Evolutionary conservation across 2,888 invertebrate genomes (phyloP), one percentile per base, ranked within the genome.

Genomic region (Drosophila testacea): DNA sequence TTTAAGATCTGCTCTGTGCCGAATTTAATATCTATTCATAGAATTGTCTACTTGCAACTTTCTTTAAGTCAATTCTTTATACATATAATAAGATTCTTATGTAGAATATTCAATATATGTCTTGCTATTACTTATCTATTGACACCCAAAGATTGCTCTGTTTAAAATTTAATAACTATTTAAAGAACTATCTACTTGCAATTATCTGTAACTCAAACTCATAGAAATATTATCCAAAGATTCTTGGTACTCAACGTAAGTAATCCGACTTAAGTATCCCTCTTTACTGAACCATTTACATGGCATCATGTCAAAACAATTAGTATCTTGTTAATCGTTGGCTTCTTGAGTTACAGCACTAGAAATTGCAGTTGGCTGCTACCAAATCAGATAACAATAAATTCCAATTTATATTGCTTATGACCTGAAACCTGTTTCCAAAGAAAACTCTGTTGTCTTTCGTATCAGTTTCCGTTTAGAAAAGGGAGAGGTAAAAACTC

Each of bases 391-490:
- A 46, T 71, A 60, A 59, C 39, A 54, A 61, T 51, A 66, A 51
- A 48, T 16, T 27, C n/a, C 34, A 34, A 22, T 32, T 47, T 41
- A 38, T 59, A 46, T 50, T 7, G 22, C 39, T 9, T 30, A 38
- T 27, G 22, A 27, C 9, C n/a, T n/a, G 27, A 36, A 59, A 55
- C 50, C 41, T 6, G 48, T 22, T 73, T 52, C 39, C n/a, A 4
- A 32, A 32, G 48, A 54, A 56, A 52, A 50, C 16, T 22, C 22
- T 16, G 1, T 9, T 6, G 11, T 16, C 10, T 16, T 38, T 27
- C 16, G 22, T 73, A 57, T 46, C 79, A 75, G 51, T 63, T 57
- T 75, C 13, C 44, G 6, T n/a, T 13, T 9, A 5, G 13, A n/a
- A 28, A 16, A 50, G 36, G 22, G 22, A 10, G 1, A 22, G 11